A percentile compares a stretch with the other conserved stretches of the same genome.
Conservation (phyloP, 2,888 invertebrate species). For the Parnassius mnemosyne region DNA sequence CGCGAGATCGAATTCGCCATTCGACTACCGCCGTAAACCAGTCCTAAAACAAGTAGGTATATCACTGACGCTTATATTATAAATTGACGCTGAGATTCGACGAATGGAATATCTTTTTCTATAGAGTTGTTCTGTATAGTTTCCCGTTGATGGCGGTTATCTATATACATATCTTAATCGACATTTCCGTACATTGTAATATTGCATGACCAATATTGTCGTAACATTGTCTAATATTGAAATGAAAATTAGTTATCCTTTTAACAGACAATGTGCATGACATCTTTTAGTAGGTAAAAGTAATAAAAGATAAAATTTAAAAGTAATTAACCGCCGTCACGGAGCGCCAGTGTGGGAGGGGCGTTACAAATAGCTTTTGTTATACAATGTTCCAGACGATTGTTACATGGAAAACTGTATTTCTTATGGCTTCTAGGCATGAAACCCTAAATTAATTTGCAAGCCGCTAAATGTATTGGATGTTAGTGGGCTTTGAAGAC, state of each 20-base stretch:
- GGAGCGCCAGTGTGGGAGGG: conserved; percentile 12
- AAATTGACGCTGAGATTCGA: too few relatives aligned
- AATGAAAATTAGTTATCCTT: too few relatives aligned
- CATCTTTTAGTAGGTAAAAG: conserved; percentile 15
- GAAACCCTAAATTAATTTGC: conserved; percentile 24
- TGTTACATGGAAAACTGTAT: conserved; percentile 14
- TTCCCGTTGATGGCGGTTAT: background rate
- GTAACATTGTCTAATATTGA: too few relatives aligned
- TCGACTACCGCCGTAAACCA: too few relatives aligned
- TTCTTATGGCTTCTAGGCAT: conserved; percentile 25
- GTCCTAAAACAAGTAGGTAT: too few relatives aligned
- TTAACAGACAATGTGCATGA: conserved; percentile 10
- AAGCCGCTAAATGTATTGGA: conserved; percentile 3
- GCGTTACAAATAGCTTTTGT: conserved; percentile 17
- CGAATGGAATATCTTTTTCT: too few relatives aligned
- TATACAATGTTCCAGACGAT: conserved; percentile 20
- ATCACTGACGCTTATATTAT: too few relatives aligned
- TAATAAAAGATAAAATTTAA: conserved; percentile 26
- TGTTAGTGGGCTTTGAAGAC: conserved; percentile 9
- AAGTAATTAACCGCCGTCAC: conserved; percentile 22
- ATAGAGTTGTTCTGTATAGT: too few relatives aligned
- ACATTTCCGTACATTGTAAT: too few relatives aligned
- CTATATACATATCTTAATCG: background rate
- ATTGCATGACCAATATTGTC: too few relatives aligned
- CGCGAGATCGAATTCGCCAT: too few relatives aligned